Conservation (phyloP, 2,888 invertebrate species). For the Gortyna flavago region DNA sequence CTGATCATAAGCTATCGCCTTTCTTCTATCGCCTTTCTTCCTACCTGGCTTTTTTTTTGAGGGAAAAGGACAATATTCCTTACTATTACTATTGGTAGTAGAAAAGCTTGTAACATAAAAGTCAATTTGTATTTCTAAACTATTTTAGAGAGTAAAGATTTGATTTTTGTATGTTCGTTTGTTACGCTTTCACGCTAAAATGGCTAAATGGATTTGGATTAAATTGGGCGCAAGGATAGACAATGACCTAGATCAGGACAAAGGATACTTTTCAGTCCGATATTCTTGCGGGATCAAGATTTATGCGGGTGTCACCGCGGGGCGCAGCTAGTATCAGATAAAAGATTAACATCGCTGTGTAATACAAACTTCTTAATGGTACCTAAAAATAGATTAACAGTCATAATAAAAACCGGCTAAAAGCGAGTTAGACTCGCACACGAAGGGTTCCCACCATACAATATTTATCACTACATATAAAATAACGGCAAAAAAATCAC, state of each 20-base stretch:
- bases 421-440: no score
- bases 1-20: slow-evolving; percentile 19
- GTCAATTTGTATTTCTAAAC: background rate
- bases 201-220: background rate
- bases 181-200: background rate
- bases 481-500: no score
- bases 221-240: background rate
- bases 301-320: background rate
- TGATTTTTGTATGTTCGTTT: background rate
- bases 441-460: no score
- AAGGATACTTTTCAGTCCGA: background rate
- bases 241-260: background rate
- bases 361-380: slow-evolving; percentile 20
- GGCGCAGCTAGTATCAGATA: background rate
- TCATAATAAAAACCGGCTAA: no score
- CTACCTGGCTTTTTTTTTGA: background rate
- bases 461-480: no score
- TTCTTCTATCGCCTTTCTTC: slow-evolving; percentile 1
- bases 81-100: background rate
- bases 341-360: slow-evolving; percentile 3
- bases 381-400: slow-evolving; percentile 13
- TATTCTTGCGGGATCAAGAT: background rate
- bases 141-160: background rate
- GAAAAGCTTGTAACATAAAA: background rate
- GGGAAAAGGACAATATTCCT: background rate